A percentile compares a stretch with the other conserved stretches of the same genome.
phyloP scores from a whole-genome alignment of 53 echinoderm and acorn worm species.

The Mesocentrotus franciscanus region DNA sequence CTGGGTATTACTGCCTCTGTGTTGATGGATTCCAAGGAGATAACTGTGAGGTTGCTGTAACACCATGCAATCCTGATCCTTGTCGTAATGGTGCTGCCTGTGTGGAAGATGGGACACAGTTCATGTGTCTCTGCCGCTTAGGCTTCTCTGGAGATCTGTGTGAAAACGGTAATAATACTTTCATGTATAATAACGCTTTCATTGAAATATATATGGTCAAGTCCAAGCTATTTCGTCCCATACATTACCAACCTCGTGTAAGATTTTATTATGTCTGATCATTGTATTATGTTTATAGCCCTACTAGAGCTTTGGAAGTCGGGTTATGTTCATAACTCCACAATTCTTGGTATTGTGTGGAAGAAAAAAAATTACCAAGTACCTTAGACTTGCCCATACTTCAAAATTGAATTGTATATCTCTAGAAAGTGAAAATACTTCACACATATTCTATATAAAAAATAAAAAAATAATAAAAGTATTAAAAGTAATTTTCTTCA shows the following conservation, averaged over 20 bases:
- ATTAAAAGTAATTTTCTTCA: not conserved
- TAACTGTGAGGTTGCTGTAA: conserved; percentile 68
- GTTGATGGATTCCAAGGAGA: conserved; percentile 75
- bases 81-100: conserved; percentile 72
- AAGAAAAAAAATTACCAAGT: too few relatives aligned
- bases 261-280: too few relatives aligned
- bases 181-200: not conserved
- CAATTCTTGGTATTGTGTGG: too few relatives aligned
- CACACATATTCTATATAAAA: not conserved
- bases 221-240: too few relatives aligned
- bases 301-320: too few relatives aligned
- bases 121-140: conserved; percentile 61
- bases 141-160: conserved; percentile 74
- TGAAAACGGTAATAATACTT: conserved; percentile 70
- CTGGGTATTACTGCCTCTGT: conserved; percentile 68
- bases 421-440: not conserved
- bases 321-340: too few relatives aligned
- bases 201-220: too few relatives aligned
- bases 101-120: conserved; percentile 34
- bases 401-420: not conserved
- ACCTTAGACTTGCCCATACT: not conserved
- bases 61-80: conserved; percentile 59
- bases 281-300: too few relatives aligned
- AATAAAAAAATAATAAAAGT: too few relatives aligned
- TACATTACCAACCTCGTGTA: too few relatives aligned